Evolutionary conservation across 2,888 invertebrate species (phyloP), one percentile per base, ranked within the genome.

Genomic region (Cerastoderma edule): DNA sequence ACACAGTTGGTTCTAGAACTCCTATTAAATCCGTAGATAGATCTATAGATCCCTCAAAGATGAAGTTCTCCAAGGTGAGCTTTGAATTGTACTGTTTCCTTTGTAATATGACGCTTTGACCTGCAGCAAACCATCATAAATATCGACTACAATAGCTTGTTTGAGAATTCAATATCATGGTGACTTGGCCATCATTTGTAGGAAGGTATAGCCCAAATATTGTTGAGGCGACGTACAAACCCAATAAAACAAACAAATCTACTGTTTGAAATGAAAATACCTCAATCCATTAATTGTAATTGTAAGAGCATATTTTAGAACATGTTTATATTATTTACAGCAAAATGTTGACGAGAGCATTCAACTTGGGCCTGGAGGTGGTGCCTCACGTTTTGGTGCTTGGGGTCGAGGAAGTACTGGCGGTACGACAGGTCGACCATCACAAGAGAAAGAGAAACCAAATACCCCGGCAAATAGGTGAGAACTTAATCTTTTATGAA

Each of bases 341-440:
- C 85, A 86, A 80, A 83, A 85, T 75, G 87, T 90, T 39, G 92
- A 92, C 76, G 92, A 92, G 53, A 74, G 72, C 46, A 91, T 93
- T 50, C 91, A 92, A 74, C 87, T 93, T 30, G 93, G 93, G 4
- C 92, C 93, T 16, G 91, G 91, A 48, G 89, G 90, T 67, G 91
- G 92, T 35, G 87, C 88, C 64, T 83, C 83, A 13, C 77, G 88
- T 57, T 88, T 88, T 78, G 79, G 85, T 44, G 88, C 85, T 66
- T 93, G 93, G 93, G 88, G 90, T 19, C 81, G 89, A 27, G 93
- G 93, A 30, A 92, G 92, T 74, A 90, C 90, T 72, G 91, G 91
- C 48, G 91, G 90, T 16, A 79, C 69, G 6, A 57, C 67, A 0
- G 88, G 88, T 22, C 84, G 83, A 66, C 65, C 85, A 28, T 87